Evolutionary conservation across 2,113 vertebrate genomes (phyloP).

Genomic region (Gila orcuttii): DNA sequence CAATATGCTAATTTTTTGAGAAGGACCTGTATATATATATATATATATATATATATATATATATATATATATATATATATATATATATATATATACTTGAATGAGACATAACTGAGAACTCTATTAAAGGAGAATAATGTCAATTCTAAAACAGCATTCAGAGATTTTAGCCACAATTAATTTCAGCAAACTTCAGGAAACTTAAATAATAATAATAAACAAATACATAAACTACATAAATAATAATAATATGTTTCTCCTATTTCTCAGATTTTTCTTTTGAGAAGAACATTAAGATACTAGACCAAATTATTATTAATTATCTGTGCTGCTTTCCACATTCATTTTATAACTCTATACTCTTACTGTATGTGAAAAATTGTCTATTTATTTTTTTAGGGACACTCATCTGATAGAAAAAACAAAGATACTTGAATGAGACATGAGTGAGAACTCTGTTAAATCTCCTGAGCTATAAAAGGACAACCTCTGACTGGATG

Average conservation of each 20-base stretch:
- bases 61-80: too few relatives aligned
- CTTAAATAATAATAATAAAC: neutral
- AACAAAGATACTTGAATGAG: neutral
- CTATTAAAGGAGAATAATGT: neutral
- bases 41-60: too few relatives aligned
- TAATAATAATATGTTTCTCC: neutral
- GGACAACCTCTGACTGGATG: neutral
- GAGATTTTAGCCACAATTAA: neutral
- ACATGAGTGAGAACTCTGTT: neutral
- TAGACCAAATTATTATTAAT: neutral
- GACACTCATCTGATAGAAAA: neutral
- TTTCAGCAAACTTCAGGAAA: neutral
- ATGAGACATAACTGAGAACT: neutral
- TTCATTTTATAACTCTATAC: neutral
- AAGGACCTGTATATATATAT: too few relatives aligned
- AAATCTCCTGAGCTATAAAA: neutral
- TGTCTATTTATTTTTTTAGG: neutral
- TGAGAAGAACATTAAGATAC: neutral
- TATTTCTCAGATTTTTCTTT: neutral
- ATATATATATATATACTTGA: neutral
- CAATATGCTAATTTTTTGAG: too few relatives aligned
- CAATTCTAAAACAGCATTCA: neutral
- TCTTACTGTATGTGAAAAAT: neutral
- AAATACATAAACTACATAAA: neutral
- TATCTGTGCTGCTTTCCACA: neutral